Evolutionary conservation across 2,888 invertebrate genomes (phyloP).

Genomic region (Strigamia transsilvanica): DNA sequence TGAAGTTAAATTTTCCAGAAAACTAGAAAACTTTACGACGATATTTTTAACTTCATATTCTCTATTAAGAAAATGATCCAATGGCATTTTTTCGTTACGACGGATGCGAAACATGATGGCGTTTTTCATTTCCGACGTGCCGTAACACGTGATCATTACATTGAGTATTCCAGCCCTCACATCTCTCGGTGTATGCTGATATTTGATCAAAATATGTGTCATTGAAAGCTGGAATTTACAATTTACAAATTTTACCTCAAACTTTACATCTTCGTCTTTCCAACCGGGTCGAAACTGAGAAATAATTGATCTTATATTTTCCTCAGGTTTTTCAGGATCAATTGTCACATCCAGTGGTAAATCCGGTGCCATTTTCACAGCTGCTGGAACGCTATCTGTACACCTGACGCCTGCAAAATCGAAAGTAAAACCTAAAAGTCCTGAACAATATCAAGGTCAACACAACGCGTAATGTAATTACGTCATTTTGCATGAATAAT

Average conservation of each 20-base stretch:
- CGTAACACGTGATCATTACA: neutral
- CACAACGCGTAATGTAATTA: no score
- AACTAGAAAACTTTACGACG: neutral
- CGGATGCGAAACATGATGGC: neutral
- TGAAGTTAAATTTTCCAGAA: no score
- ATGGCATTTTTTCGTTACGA: neutral
- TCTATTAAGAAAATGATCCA: neutral
- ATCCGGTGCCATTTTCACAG: neutral
- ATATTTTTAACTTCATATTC: neutral
- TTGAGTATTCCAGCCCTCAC: neutral
- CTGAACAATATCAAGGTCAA: no score
- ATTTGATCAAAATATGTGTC: neutral
- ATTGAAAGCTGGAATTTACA: neutral
- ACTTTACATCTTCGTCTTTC: neutral
- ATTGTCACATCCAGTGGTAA: neutral
- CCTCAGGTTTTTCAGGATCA: neutral
- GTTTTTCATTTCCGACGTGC: neutral
- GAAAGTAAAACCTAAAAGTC: no score
- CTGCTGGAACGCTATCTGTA: neutral
- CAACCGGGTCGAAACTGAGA: neutral
- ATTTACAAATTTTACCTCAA: neutral
- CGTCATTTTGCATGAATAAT: no score
- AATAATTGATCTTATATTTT: neutral
- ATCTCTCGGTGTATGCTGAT: neutral
- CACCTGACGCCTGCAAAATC: no score